phyloP scores from a whole-genome alignment of 2,888 invertebrate genomes.

The Macrophya alboannulata region DNA sequence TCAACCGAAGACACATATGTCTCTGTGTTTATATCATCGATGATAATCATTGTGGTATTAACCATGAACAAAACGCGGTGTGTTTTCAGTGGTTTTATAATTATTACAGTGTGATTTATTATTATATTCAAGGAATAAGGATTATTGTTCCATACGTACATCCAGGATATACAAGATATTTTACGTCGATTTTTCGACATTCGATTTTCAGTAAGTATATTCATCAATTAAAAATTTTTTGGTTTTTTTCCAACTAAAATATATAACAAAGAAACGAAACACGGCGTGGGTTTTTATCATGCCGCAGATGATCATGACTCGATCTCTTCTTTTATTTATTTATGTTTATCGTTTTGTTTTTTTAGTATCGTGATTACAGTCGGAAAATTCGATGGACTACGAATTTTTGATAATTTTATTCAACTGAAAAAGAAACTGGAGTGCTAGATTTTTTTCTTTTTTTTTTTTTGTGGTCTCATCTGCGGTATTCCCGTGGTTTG shows the following conservation, averaged over 20 bases:
- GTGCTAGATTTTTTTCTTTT: background rate
- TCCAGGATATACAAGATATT: constrained; percentile 1
- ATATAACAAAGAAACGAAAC: background rate
- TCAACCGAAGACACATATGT: background rate
- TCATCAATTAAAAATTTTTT: no score
- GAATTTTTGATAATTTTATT: background rate
- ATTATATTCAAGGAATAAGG: background rate
- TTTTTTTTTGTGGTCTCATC: background rate
- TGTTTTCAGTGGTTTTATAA: background rate
- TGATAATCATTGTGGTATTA: background rate
- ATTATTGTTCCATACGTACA: background rate
- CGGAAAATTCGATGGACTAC: background rate
- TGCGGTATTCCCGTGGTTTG: background rate
- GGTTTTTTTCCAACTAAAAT: no score
- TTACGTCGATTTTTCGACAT: background rate
- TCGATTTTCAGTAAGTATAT: background rate
- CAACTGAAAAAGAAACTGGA: background rate
- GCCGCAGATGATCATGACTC: background rate
- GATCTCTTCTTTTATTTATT: background rate
- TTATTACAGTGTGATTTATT: background rate
- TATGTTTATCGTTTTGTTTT: background rate
- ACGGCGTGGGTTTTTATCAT: background rate
- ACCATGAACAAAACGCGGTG: background rate
- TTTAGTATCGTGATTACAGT: background rate
- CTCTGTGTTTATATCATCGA: background rate